These are phyloP conservation scores for Coregonus suidteri DNA, from an alignment of 2,797 vertebrate species.

Conservation along the genomic window DNA sequence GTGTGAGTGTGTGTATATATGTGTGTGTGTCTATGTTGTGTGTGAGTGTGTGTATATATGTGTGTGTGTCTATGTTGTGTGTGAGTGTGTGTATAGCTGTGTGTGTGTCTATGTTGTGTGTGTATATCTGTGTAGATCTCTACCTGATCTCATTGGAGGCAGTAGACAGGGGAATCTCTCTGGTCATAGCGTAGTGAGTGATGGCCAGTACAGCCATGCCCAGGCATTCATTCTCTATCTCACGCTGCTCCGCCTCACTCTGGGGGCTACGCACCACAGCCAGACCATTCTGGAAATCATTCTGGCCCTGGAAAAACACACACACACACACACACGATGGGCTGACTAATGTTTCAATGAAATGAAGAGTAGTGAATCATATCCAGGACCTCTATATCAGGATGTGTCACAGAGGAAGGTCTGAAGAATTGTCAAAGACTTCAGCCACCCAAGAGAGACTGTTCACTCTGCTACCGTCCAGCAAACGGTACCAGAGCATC, in stretches of 20 bases:
- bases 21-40: neutral
- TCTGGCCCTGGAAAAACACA: slow-evolving; percentile 82
- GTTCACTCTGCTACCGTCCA: too few species aligned
- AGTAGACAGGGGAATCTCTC: slow-evolving; percentile 73
- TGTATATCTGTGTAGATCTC: neutral
- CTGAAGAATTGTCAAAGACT: too few species aligned
- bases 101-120: neutral
- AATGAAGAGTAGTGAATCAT: neutral
- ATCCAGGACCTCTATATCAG: too few species aligned
- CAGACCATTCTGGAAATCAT: slow-evolving; percentile 89
- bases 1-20: neutral
- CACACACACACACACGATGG: slow-evolving; percentile 18
- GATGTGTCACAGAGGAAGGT: too few species aligned
- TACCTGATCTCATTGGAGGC: slow-evolving; percentile 88
- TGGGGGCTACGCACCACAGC: slow-evolving; percentile 82
- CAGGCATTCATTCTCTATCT: slow-evolving; percentile 96
- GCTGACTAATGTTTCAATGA: neutral
- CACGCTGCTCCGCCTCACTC: slow-evolving; percentile 85
- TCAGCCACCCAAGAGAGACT: too few species aligned
- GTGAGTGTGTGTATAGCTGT: neutral
- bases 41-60: neutral
- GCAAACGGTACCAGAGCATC: too few species aligned
- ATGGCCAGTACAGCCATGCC: slow-evolving; percentile 98
- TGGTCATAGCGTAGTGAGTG: slow-evolving; percentile 83
- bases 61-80: neutral